Evolutionary conservation across 1,140 invertebrate species (phyloP), one percentile per base, ranked within the genome.

Genomic region (Patella vulgata): DNA sequence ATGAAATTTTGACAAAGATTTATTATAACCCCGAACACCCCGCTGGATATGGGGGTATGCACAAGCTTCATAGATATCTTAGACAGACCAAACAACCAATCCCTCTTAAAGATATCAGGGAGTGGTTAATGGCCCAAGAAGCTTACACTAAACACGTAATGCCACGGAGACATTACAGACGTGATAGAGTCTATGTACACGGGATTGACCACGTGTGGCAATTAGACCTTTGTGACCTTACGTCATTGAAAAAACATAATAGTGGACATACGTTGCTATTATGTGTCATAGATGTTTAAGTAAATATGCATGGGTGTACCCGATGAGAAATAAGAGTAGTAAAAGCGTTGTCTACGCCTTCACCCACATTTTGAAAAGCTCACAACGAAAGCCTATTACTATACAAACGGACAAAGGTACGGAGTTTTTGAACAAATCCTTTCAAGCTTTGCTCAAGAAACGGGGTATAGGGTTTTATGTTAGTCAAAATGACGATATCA

Each of bases 301-400:
- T 51, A 87, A 86, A 76, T 84, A 74, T 71, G 80, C 82, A 23
- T 87, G 79, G 79, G 78, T 77, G 17, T 42, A 79, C 27, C 79
- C 84, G 8, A 21, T 87, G 30, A 85, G 85, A 81, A 79, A 63
- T 14, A 88, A 88, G 78, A 83, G 59, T 54, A 80, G 67, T n/a
- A 40, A 57, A 59, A 65, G 58, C 69, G 59, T 74, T 17, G 28
- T 60, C 17, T 14, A 67, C 4, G 70, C 66, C 19, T 70, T 81
- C 57, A 33, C 58, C 58, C 70, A 61, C 52, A 69, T 68, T 50
- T 83, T 74, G 33, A 14, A 5, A 14, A 28, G 28, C 1, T 21
- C 30, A 0, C 28, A 43, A 11, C 14, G 42, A 21, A 53, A 39
- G 39, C 54, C 40, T 31, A 12, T 25, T 30, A 23, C 52, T 36